Conservation (phyloP, 2,888 invertebrate genomes). For the Halictus ligatus region DNA sequence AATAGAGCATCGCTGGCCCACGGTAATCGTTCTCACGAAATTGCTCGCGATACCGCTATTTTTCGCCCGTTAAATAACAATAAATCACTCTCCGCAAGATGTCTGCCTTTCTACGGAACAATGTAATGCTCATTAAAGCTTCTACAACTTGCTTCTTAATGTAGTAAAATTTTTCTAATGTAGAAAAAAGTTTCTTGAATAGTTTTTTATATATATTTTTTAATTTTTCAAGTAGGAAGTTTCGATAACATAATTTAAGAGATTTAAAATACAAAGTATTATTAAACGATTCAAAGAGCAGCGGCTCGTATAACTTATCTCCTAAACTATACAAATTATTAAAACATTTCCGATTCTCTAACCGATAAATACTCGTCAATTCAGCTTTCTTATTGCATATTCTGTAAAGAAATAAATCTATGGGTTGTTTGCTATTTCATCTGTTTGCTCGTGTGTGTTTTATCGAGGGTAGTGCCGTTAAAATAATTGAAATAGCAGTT, state of each 20-base stretch:
- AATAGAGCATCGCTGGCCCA: constrained; percentile 35
- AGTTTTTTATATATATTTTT: too few species aligned
- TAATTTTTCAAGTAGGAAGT: too few species aligned
- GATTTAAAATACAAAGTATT: too few species aligned
- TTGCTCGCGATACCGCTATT: constrained; percentile 4
- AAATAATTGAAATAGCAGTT: not conserved
- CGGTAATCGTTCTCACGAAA: constrained; percentile 26
- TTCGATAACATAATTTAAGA: too few species aligned
- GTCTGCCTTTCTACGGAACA: not conserved
- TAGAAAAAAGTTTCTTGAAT: not conserved
- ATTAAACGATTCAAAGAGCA: too few species aligned
- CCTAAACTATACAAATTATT: too few species aligned
- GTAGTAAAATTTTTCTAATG: too few species aligned
- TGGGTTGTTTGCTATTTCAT: not conserved
- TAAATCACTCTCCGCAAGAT: not conserved
- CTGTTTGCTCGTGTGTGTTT: not conserved
- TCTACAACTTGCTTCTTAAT: not conserved
- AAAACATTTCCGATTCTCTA: too few species aligned
- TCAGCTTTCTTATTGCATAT: not conserved
- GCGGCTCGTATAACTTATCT: too few species aligned
- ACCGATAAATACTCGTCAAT: not conserved
- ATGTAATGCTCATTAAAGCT: not conserved
- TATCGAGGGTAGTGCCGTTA: not conserved
- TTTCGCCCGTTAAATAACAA: constrained; percentile 2
- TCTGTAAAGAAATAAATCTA: not conserved